phyloP scores from a whole-genome alignment of 2,113 vertebrate genomes.

The Ophthalmolycus amberensis region DNA sequence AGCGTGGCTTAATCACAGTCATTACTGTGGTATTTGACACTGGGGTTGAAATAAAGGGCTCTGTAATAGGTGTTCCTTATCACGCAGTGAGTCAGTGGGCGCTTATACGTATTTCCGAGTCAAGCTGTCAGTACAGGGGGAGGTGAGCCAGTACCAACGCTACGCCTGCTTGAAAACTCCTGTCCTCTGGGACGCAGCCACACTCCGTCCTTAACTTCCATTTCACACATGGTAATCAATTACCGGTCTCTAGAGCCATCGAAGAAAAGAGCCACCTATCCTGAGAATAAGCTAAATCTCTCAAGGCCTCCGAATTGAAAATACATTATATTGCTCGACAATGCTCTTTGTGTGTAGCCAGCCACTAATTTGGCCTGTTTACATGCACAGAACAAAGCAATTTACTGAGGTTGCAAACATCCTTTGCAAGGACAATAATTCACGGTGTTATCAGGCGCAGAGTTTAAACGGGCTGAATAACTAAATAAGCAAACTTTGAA shows the following conservation, averaged over 20 bases:
- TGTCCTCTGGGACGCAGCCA: slow-evolving; percentile 57
- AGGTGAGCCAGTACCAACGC: slow-evolving; percentile 17
- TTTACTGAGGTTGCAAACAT: slow-evolving; percentile 80
- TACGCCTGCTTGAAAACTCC: slow-evolving; percentile 37
- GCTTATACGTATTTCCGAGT: slow-evolving; percentile 40
- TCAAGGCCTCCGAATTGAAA: slow-evolving; percentile 79
- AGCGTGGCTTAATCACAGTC: slow-evolving; percentile 57
- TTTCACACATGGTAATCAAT: slow-evolving; percentile 82
- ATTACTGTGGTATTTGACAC: slow-evolving; percentile 67
- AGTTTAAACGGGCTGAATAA: slow-evolving; percentile 80
- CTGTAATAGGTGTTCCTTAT: slow-evolving; percentile 46
- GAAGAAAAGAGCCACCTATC: slow-evolving; percentile 68
- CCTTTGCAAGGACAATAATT: slow-evolving; percentile 77
- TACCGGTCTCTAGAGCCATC: slow-evolving; percentile 73
- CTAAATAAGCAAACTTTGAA: slow-evolving; percentile 77
- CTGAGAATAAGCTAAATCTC: slow-evolving; percentile 72
- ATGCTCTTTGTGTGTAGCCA: slow-evolving; percentile 78
- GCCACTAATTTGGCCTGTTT: slow-evolving; percentile 79
- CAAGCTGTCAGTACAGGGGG: slow-evolving; percentile 28
- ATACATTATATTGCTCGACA: slow-evolving; percentile 78
- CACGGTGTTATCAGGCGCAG: slow-evolving; percentile 75
- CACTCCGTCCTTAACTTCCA: slow-evolving; percentile 70
- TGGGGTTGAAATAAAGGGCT: slow-evolving; percentile 43
- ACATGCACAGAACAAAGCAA: slow-evolving; percentile 79
- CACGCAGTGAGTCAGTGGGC: slow-evolving; percentile 30